These are phyloP conservation scores for Cynopterus brachyotis DNA, from an alignment of 2,113 vertebrate species.

Conservation along the genomic window DNA sequence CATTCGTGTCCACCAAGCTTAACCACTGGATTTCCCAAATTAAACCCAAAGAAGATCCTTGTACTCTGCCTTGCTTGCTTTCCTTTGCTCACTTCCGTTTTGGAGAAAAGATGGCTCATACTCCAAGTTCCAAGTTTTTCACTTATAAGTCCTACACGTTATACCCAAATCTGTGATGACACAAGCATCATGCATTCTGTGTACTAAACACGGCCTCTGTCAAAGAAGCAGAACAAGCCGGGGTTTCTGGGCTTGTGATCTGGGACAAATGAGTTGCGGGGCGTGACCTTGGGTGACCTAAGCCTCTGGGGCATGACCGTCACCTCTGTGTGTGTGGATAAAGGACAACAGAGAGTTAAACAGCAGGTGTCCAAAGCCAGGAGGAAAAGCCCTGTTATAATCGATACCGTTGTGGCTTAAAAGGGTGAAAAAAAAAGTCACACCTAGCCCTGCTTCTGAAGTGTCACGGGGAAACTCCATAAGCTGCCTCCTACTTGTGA, in stretches of 20 bases:
- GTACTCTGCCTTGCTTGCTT: neutral
- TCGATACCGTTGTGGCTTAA: accelerated
- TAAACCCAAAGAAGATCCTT: neutral
- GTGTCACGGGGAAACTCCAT: neutral
- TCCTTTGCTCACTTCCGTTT: neutral
- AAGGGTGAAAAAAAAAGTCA: neutral
- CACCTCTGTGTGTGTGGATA: neutral
- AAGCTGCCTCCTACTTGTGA: neutral
- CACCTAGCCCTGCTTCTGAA: neutral
- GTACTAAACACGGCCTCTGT: too few relatives aligned
- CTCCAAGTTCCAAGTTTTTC: neutral
- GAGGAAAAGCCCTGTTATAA: neutral
- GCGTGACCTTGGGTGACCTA: neutral
- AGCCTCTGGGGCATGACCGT: accelerated
- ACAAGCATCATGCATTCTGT: accelerated
- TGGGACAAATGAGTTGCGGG: neutral
- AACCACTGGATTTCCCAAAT: neutral
- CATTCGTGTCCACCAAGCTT: neutral
- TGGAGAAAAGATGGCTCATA: neutral
- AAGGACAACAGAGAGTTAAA: neutral
- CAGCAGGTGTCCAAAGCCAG: neutral
- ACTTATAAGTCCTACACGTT: neutral
- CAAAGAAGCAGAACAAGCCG: neutral
- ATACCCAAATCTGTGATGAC: neutral
- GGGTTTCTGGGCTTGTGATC: neutral